These are phyloP conservation scores for Sparus aurata DNA, from an alignment of 2,797 vertebrate species.

Conservation along the genomic window DNA sequence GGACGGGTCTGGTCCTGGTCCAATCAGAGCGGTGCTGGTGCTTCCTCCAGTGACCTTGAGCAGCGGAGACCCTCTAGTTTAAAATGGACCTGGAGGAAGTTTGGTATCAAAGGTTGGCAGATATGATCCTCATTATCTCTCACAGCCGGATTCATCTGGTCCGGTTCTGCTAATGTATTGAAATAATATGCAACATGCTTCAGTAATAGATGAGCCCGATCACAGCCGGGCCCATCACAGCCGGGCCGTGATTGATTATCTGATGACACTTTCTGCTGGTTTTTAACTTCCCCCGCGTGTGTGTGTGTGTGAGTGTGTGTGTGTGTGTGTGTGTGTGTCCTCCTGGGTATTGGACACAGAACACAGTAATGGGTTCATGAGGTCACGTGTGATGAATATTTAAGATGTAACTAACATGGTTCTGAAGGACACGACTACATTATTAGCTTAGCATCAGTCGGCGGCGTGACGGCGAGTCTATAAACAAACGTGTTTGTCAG, in stretches of 20 bases:
- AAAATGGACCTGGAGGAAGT: slow-evolving; percentile 33
- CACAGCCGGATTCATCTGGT: slow-evolving; percentile 62
- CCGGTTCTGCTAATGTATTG: slow-evolving; percentile 72
- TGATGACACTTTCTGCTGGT: slow-evolving; percentile 66
- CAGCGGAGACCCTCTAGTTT: slow-evolving; percentile 2
- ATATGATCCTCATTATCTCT: slow-evolving; percentile 60
- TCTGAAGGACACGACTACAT: slow-evolving; percentile 72
- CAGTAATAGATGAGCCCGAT: slow-evolving; percentile 74
- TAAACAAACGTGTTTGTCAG: slow-evolving; percentile 36
- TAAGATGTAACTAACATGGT: slow-evolving; percentile 74
- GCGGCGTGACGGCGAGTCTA: slow-evolving; percentile 30
- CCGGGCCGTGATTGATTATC: slow-evolving; percentile 79
- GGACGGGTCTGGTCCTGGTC: too few relatives aligned
- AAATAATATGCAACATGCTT: slow-evolving; percentile 79
- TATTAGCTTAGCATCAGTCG: slow-evolving; percentile 47
- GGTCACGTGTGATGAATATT: slow-evolving; percentile 81
- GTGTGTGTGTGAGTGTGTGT: slow-evolving; percentile 10
- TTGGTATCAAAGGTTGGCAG: slow-evolving; percentile 41
- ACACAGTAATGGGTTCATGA: slow-evolving; percentile 73
- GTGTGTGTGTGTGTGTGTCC: slow-evolving; percentile 29
- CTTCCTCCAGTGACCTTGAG: slow-evolving; percentile 23
- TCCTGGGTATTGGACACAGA: too few relatives aligned
- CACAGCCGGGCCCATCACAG: slow-evolving; percentile 25
- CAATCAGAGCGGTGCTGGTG: too few relatives aligned
- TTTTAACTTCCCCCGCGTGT: slow-evolving; percentile 59